These are phyloP conservation scores for Reinhardtius hippoglossoides DNA, from an alignment of 2,113 vertebrate species.

Conservation along the genomic window DNA sequence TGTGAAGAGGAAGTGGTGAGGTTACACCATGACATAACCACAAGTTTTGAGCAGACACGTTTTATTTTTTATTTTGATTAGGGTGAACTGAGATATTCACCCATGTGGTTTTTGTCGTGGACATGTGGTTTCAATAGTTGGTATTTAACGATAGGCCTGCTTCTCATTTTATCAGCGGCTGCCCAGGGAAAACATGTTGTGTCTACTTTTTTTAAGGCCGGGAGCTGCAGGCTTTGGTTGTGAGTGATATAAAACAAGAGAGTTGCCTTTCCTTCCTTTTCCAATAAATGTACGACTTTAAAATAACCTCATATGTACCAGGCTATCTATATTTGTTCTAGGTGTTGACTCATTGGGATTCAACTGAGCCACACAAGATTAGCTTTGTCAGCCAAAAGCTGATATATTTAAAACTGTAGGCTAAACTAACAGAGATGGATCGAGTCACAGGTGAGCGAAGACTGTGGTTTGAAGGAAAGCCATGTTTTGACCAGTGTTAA, in stretches of 20 bases:
- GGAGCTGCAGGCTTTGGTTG: slow-evolving; percentile 54
- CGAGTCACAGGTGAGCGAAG: slow-evolving; percentile 59
- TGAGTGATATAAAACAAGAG: slow-evolving; percentile 64
- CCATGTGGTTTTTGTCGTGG: slow-evolving; percentile 16
- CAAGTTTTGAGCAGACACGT: slow-evolving; percentile 19
- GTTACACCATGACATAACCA: slow-evolving; percentile 46
- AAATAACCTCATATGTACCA: slow-evolving; percentile 71
- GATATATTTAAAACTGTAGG: slow-evolving; percentile 60
- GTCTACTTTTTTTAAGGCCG: slow-evolving; percentile 72
- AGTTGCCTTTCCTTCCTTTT: slow-evolving; percentile 67
- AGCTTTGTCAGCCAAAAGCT: slow-evolving; percentile 54
- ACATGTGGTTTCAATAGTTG: slow-evolving; percentile 57
- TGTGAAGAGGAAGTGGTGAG: slow-evolving; percentile 36
- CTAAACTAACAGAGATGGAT: slow-evolving; percentile 64
- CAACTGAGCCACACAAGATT: slow-evolving; percentile 67
- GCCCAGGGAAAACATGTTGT: slow-evolving; percentile 66
- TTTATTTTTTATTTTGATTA: slow-evolving; percentile 17
- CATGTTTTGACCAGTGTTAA: slow-evolving; percentile 27
- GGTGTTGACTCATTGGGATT: slow-evolving; percentile 75
- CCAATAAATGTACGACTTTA: slow-evolving; percentile 68
- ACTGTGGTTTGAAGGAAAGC: slow-evolving; percentile 49
- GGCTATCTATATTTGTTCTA: slow-evolving; percentile 76
- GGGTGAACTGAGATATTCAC: slow-evolving; percentile 31
- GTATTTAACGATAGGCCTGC: slow-evolving; percentile 51
- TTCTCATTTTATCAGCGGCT: slow-evolving; percentile 63